Evolutionary conservation across 53 echinoderm and acorn worm genomes (phyloP), one percentile per base, ranked within the genome.

Genomic region (Holothuria leucospilota): DNA sequence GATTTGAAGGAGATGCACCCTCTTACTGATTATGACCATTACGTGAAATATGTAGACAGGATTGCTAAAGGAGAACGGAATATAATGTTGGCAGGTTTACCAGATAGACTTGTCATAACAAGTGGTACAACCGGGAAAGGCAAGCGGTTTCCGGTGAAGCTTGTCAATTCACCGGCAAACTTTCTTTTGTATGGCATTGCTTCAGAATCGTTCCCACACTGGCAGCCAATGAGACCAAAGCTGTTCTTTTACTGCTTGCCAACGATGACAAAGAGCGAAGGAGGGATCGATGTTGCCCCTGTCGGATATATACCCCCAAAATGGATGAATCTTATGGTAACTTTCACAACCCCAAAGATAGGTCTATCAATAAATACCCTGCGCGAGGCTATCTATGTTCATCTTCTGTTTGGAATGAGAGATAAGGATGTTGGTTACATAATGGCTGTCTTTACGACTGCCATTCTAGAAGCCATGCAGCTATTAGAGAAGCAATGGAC

Each of bases 321-420:
- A 0, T 39, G 25, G 24, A 26, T 49, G 39, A 0, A 5, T 20
- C 21, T 23, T 8, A 14, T 74, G 20, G 74, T 46, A 6, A 51
- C 24, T 49, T 74, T 34, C 21, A 51, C 39, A 8, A 46, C 74
- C 14, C 74, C 74, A 0, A 49, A 49, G 24, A 46, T 46, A 20
- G 46, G 49, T 13, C 46, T 49, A 23, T 21, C 51, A 13, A 74
- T 74, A 41, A 74, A 46, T n/a, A 74, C 74, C 11, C 2, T 26
- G n/a, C 51, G 46, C 8, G 74, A 74, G 74, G 74, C 74, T 8
- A 49, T 74, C 39, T 74, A 74, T 46, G 46, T 74, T 21, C 74
- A 74, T 25, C 14, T 74, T 8, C 74, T 74, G 2, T 74, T 74
- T 46, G 74, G 74, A 24, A 74, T 74, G 23, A 46, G 74, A 24